A percentile compares a stretch with the other conserved stretches of the same genome.
These are phyloP conservation scores for Avahi laniger DNA, from an alignment of 2,797 vertebrate species.

Conservation along the genomic window DNA sequence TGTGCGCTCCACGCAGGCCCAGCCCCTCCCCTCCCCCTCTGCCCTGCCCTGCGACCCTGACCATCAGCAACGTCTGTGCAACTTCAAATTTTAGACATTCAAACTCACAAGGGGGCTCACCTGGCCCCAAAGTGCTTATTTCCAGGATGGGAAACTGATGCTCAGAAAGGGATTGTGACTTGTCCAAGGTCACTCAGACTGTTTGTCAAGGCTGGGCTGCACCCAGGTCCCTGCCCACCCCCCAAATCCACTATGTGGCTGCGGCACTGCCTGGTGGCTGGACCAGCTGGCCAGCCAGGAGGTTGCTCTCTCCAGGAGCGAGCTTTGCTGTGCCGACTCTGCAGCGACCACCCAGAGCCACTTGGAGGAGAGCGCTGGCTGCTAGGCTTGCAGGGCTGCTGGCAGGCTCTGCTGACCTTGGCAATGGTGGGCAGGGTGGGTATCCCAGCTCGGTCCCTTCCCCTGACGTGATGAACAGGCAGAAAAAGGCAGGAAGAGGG, in stretches of 20 bases:
- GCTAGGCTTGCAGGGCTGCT: not conserved
- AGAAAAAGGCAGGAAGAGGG: not conserved
- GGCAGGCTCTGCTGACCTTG: not conserved
- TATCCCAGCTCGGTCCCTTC: not conserved
- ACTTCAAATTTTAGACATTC: not conserved
- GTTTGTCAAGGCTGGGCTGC: not conserved
- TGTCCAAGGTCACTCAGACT: not conserved
- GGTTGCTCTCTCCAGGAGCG: not conserved
- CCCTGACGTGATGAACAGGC: not conserved
- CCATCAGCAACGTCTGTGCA: not conserved
- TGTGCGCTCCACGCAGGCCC: not conserved
- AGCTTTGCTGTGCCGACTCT: not conserved
- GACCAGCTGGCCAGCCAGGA: not conserved
- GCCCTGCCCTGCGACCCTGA: not conserved
- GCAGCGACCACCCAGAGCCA: not conserved
- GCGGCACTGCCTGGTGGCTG: not conserved
- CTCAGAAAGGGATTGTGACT: not conserved
- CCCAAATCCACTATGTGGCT: not conserved
- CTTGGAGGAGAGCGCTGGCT: not conserved
- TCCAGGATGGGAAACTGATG: not conserved
- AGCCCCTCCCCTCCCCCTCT: not conserved
- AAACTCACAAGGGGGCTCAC: not conserved
- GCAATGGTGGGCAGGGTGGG: not conserved
- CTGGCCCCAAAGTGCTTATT: not conserved
- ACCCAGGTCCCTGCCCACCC: not conserved